Percentiles rank a stretch among this genome's conserved stretches.
phyloP scores from a whole-genome alignment of 2,113 vertebrate genomes.

The Mobula birostris region DNA sequence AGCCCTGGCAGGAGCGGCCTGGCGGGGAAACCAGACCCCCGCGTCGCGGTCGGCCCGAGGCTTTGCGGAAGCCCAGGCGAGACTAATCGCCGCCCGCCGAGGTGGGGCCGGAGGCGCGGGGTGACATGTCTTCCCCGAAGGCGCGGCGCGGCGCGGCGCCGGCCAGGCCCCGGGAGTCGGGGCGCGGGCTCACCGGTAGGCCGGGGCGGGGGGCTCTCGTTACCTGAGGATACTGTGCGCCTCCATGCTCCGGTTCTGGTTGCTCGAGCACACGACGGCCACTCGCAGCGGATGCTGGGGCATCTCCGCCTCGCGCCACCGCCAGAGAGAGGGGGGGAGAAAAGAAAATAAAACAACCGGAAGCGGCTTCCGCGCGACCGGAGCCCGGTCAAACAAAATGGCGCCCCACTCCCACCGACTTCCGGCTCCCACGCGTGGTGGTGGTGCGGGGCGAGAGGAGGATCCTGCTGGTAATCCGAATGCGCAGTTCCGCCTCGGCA shows the following conservation, averaged over 20 bases:
- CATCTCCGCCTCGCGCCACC: constrained; percentile 57
- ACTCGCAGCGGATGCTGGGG: constrained; percentile 78
- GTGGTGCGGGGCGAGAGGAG: too few relatives aligned
- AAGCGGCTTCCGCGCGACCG: constrained; percentile 17
- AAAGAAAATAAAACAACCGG: constrained; percentile 37
- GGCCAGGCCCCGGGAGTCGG: not conserved
- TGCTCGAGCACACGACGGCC: constrained; percentile 94
- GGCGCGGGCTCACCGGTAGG: too few relatives aligned
- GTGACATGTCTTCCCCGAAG: too few relatives aligned
- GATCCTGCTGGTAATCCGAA: not conserved
- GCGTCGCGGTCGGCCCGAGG: not conserved
- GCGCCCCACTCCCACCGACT: not conserved
- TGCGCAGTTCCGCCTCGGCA: not conserved
- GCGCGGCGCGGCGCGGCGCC: accelerated
- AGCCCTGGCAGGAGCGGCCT: too few relatives aligned
- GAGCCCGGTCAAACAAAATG: not conserved
- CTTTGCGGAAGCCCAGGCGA: not conserved
- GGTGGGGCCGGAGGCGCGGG: not conserved
- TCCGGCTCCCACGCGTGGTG: not conserved
- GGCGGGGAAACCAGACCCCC: too few relatives aligned
- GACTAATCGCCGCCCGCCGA: too few relatives aligned
- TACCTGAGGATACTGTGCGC: constrained; percentile 99
- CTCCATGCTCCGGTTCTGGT: constrained; percentile 99
- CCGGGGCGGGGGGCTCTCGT: constrained; percentile 38
- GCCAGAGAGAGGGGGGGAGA: not conserved